Evolutionary conservation across 2,888 invertebrate species (phyloP), one percentile per base, ranked within the genome.

Genomic region (Drosophila paucipuncta): DNA sequence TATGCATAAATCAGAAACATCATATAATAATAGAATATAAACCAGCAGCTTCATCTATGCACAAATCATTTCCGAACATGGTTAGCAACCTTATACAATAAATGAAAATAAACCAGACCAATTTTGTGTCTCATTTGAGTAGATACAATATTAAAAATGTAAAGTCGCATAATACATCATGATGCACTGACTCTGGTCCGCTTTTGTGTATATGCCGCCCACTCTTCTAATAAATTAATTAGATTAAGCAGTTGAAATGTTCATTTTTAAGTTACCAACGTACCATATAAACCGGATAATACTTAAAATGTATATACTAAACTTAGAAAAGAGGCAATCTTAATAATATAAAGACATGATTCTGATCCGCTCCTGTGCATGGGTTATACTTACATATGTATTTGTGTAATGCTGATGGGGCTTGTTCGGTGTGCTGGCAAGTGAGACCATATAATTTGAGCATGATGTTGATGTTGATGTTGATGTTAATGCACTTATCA

Each of bases 381-480:
- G 33, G 39, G 11, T 37, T 54, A 37, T 33, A 35, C 25, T 11
- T 37, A 30, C 47, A 16, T n/a, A 50, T 49, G 52, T 73, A 64
- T 66, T 55, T 72, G 63, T 79, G 72, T 85, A 86, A 85, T 82
- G 84, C 73, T 85, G 86, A 89, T 85, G 89, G 80, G 50, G 70
- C 82, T 82, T 71, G 73, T 78, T 86, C 64, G 58, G 68, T 58
- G 61, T 52, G 66, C 64, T 71, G 63, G 78, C 77, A 75, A 78
- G 61, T 64, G 66, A 78, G 78, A 70, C 84, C 89, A 87, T 87
- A 87, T 89, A 87, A 89, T 87, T 87, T 89, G 83, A 89, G 80
- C 85, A 80, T 85, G 80, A 87, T 89, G 80, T 82, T 85, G 85
- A 76, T 82, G 87, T 47, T 47, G 85, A 76, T 82, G 87, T 47